These are phyloP conservation scores for Mastigias papua DNA, from an alignment of 30 jellyfish, hydroid and myxozoan species.

Conservation along the genomic window DNA sequence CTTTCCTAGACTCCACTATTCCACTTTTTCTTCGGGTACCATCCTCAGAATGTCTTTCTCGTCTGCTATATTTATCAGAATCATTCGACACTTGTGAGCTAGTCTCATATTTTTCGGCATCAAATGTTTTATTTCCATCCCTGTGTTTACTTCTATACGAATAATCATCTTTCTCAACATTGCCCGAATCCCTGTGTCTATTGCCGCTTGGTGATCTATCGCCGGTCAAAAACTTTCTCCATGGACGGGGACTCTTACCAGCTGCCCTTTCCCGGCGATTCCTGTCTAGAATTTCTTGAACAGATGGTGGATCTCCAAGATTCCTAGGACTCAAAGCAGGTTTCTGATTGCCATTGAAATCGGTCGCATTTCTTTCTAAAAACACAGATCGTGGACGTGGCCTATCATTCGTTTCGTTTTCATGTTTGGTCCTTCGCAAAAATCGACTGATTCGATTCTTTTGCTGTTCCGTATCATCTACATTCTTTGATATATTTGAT, in stretches of 20 bases:
- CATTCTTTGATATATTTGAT: constrained; percentile 2
- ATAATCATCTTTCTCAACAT: constrained; percentile 22
- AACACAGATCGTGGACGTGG: constrained; percentile 62
- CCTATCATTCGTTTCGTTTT: constrained; percentile 35
- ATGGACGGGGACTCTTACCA: constrained; percentile 64
- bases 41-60: not conserved
- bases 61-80: not conserved
- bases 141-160: constrained; percentile 1
- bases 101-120: not conserved
- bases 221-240: constrained; percentile 61
- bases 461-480: constrained; percentile 47
- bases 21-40: constrained; percentile 1
- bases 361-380: constrained; percentile 31
- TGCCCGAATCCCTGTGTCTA: not conserved
- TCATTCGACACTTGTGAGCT: constrained; percentile 16
- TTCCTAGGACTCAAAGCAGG: constrained; percentile 5
- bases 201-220: constrained; percentile 39
- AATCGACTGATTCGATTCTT: constrained; percentile 59
- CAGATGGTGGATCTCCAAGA: constrained; percentile 46
- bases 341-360: not conserved
- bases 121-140: constrained; percentile 10
- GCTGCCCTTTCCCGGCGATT: constrained; percentile 53
- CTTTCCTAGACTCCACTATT: not conserved
- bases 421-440: constrained; percentile 58
- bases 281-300: constrained; percentile 65